Base-by-base conservation (phyloP, 2,113 vertebrate species). In the Gymnogyps californianus region DNA sequence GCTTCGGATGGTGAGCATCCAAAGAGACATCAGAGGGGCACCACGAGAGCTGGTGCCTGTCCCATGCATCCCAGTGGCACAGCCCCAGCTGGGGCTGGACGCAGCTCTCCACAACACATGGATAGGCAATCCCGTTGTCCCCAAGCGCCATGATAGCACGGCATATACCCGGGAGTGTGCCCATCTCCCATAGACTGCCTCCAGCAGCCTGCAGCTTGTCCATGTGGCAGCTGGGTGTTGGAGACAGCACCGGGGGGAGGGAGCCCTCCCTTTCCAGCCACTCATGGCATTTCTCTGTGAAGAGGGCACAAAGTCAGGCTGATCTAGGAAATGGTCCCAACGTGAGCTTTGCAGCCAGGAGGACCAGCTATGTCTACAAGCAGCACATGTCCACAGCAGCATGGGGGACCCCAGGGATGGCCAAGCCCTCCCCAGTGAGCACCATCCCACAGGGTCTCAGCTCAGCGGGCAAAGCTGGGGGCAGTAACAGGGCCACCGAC, bases 21-120 rank as follows among this genome's bases (percentile, higher is more conserved):
- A 55, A 61, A 24, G 21, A 61, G 22, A 13, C 1, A 6, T 74
- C 19, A 55, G 40, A 61, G 26, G 20, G 8, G 5, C 6, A 47
- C 26, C 9, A 11, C 0, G 1, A 64, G 16, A 76, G 3, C 18
- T 64, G 31, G 5, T 46, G 8, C 16, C 38, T 66, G 36, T 47
- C 29, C 24, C 1, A 1, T 0, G 0, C 11, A 32, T 20, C 7
- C 12, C 5, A 58, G 65, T n/a, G 34, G 8, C 65, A 71, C 28
- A 52, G 20, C 4, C 44, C 36, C 16, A 46, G 16, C 13, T 66
- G 44, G 15, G 22, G 16, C 46, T 66, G 38, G 34, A 46, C 1
- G 1, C 2, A 3, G 25, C 26, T 38, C 11, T 77, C 64, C 31
- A 59, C 4, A 65, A 21, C 13, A 46, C 0, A 1, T 44, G 10